Evolutionary conservation across 1,140 invertebrate genomes (phyloP), one percentile per base, ranked within the genome.

Genomic region (Antheraea mylitta): DNA sequence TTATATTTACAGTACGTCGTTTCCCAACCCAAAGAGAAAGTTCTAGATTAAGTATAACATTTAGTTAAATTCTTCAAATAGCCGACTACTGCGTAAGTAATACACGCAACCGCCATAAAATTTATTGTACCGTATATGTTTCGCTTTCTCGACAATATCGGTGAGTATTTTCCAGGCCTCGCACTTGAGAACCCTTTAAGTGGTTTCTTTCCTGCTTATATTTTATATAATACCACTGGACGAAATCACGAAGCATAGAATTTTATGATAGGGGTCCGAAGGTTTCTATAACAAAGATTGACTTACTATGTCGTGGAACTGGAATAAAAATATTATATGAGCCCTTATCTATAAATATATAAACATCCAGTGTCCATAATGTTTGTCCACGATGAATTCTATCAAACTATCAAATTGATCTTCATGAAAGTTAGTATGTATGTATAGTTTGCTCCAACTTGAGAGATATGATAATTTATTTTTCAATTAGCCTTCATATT

Each of bases 121-220:
- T 53, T 53, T 53, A 53, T 53, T 16, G 4, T 53, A 53, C 22
- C 22, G 30, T 61, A 60, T 64, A 48, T 48, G 38, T 45, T 48
- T 65, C 22, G 42, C 37, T 30, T 64, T 58, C 61, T 45, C 37
- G 67, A 64, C 22, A 71, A 71, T 65, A 58, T 66, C 68, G 58
- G 62, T 58, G 38, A 13, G 66, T 22, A 36, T 66, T 19, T 58
- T 64, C 19, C 53, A 22, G 66, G 19, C 67, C 38, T 58, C 45
- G 58, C 65, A 62, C 53, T 67, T 13, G 62, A 68, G 58, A 37
- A 53, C 48, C 38, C 58, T 48, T 66, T 65, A 63, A 72, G 71
- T 63, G 64, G 59, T 69, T 72, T 68, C 63, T 67, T 59, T 62
- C 58, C 68, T 65, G 38, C 61, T 60, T 19, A 45, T 53, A 48